Evolutionary conservation across 2,113 vertebrate species (phyloP), one percentile per base, ranked within the genome.

Genomic region (Oenanthe oenanthe): DNA sequence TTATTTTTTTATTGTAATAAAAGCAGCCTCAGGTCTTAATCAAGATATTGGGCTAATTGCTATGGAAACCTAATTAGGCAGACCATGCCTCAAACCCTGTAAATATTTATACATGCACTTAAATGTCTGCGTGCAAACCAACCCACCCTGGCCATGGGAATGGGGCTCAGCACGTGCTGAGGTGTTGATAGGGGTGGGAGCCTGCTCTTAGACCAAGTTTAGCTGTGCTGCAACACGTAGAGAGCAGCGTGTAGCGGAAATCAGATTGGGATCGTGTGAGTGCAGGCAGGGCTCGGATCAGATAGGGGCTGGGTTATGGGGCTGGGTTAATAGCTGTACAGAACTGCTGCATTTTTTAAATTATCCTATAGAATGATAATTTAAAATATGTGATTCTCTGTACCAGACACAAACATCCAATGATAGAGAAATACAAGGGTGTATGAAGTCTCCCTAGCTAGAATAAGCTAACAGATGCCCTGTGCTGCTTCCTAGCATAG

Each of bases 61-160:
- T 95, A 95, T 89, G 93, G 94, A 96, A 97, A 91, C 93, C 73
- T 95, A 95, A 95, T 96, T 95, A 96, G 91, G 48, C 93, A 95
- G 91, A 61, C 91, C 13, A 10, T 85, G 91, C 81, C 63, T 95
- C 86, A 84, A 92, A 92, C 72, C 92, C 92, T 85, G 95, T 95
- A 96, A 97, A 96, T 95, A 96, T 96, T 97, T 96, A 95, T 91
- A 89, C 36, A 32, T 42, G 61, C 80, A 81, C 68, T 95, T 96
- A 95, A 94, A 40, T 0, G 28, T 86, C 80, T 93, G 86, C 10
- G 3, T 87, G 86, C 91, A 95, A 93, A 84, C 43, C 94, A 96
- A 68, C 61, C 75, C 77, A 53, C 48, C 57, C 83, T 72, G 85
- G 94, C 56, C 84, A 81, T 81, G 93, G 89, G 95, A 92, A 91